Percentiles rank a stretch among this genome's conserved stretches.
phyloP scores from a whole-genome alignment of 2,888 invertebrate genomes.

The Embidobia sp. region DNA sequence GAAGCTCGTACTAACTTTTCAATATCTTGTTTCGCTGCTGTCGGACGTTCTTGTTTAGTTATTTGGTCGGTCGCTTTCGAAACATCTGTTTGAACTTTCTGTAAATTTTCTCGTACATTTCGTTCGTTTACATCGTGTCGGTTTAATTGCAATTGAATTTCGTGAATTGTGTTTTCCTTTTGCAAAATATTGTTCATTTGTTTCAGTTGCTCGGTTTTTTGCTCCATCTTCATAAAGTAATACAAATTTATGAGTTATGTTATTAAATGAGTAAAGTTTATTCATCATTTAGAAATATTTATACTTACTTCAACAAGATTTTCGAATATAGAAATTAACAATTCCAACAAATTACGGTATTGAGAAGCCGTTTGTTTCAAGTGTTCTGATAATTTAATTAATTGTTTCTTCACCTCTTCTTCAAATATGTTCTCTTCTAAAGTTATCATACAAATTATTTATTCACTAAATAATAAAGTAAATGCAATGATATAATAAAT shows the following conservation, averaged over 20 bases:
- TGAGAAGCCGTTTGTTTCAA: constrained; percentile 87
- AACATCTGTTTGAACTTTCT: constrained; percentile 86
- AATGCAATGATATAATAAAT: no score
- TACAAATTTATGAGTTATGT: no score
- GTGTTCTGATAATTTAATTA: constrained; percentile 86
- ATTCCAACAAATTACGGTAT: constrained; percentile 87
- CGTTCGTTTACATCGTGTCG: constrained; percentile 85
- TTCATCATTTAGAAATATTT: constrained; percentile 4
- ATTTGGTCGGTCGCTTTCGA: constrained; percentile 87
- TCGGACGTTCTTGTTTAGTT: constrained; percentile 87
- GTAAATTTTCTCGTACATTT: constrained; percentile 86
- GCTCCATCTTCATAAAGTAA: no score
- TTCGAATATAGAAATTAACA: constrained; percentile 87
- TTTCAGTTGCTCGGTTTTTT: constrained; percentile 80
- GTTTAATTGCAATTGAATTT: constrained; percentile 67
- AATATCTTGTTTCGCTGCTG: constrained; percentile 86
- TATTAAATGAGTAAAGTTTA: no score
- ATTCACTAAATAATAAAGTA: no score
- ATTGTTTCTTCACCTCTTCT: constrained; percentile 85
- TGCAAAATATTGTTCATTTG: constrained; percentile 51
- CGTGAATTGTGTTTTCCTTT: constrained; percentile 62
- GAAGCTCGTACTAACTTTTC: constrained; percentile 86
- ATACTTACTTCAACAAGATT: constrained; percentile 84
- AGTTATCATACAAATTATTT: no score
- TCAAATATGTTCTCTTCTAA: constrained; percentile 82